phyloP scores from a whole-genome alignment of 2,113 vertebrate species.

The Coryphaenoides rupestris region DNA sequence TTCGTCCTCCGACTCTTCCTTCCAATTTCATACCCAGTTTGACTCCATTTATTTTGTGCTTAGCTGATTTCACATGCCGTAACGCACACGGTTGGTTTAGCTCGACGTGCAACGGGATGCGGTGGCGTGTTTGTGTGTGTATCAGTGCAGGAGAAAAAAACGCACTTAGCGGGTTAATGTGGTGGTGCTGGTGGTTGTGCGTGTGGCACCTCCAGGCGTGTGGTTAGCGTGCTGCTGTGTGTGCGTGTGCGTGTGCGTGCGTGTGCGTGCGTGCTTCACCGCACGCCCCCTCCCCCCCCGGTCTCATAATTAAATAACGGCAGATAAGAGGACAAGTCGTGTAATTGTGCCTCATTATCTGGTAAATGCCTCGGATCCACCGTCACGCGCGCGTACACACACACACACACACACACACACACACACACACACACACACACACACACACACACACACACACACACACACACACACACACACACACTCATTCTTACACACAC shows the following conservation, averaged over 20 bases:
- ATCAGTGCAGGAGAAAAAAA: background rate
- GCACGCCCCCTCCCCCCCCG: slow-evolving; percentile 29
- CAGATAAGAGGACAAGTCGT: slow-evolving; percentile 54
- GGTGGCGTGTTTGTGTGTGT: background rate
- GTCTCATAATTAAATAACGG: slow-evolving; percentile 59
- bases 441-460: background rate
- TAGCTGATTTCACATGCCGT: background rate
- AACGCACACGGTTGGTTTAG: background rate
- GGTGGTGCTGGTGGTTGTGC: too few species aligned
- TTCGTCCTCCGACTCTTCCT: too few species aligned
- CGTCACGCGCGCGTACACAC: background rate
- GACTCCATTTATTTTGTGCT: too few species aligned
- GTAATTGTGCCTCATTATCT: slow-evolving; percentile 59
- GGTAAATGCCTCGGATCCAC: slow-evolving; percentile 23
- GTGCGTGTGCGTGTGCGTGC: too few species aligned
- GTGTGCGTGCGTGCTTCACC: slow-evolving; percentile 13
- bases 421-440: background rate
- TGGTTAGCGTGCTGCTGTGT: too few species aligned
- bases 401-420: background rate
- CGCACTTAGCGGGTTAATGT: too few species aligned
- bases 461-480: background rate
- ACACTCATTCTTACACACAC: background rate
- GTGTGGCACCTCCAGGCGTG: too few species aligned
- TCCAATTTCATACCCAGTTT: too few species aligned
- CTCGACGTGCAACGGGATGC: background rate